Evolutionary conservation across 2,888 invertebrate species (phyloP), one percentile per base, ranked within the genome.

Genomic region (Eumerus sabulonum): DNA sequence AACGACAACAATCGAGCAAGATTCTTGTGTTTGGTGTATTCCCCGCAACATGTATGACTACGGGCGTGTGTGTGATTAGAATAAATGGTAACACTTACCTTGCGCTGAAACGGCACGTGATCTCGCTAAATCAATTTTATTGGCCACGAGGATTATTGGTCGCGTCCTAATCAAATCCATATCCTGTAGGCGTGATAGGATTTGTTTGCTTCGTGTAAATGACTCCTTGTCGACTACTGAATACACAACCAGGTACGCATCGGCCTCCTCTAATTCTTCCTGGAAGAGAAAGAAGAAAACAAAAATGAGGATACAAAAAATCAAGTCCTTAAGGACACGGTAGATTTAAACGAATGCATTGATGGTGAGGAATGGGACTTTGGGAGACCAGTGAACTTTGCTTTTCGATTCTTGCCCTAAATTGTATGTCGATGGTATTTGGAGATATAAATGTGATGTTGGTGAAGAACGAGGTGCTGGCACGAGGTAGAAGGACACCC

Each of bases 101-200:
- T 98, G 97, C 19, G 94, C 93, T 7, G 95, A 94, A 51, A 98
- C 95, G 19, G 95, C 94, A 86, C 97, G 92, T 86, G 96, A 95
- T 83, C 98, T 91, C 36, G 96, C 98, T 86, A 98, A 91, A 90
- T 98, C 98, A 82, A 97, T 95, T 90, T 98, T 98, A 90, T 98
- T 98, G 59, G 94, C 98, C 16, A 97, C 97, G 62, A 98, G 90
- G 79, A 98, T 94, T 45, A 95, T 94, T 0, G 97, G 95, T 83
- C 95, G 91, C 27, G 93, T 91, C 67, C 95, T 90, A 76, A 94
- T 90, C 87, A 95, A 91, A 86, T 95, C 96, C 86, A 92, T 92
- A 88, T 95, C 95, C 86, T 95, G 92, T 35, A 97, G 90, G 84
- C 93, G 91, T 51, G 93, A 92, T 70, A 97, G 87, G 83, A 95